Evolutionary conservation across 1,140 invertebrate species (phyloP).

Genomic region (Ceratina australensis): DNA sequence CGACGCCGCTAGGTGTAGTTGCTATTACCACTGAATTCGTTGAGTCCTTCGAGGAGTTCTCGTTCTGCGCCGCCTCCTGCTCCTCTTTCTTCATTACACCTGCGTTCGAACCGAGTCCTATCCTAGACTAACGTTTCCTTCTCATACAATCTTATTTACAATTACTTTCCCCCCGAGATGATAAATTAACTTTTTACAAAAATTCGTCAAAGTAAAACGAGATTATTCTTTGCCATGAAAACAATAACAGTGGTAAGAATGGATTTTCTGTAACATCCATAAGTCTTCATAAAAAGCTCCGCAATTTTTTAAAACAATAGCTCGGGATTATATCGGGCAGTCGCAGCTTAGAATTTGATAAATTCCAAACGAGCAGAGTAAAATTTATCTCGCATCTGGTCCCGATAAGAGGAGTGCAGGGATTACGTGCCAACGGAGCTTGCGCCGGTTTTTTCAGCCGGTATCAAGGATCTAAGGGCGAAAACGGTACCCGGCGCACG

Average conservation of each 20-base stretch:
- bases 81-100: conserved; percentile 66
- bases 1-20: conserved; percentile 55
- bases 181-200: no score
- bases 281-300: no score
- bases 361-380: background rate
- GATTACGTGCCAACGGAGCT: conserved; percentile 8
- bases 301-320: background rate
- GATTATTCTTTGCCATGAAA: no score
- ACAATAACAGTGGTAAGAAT: no score
- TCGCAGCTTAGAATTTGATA: background rate
- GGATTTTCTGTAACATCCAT: no score
- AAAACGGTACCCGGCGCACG: background rate
- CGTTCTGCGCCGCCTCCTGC: conserved; percentile 76
- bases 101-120: background rate
- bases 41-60: conserved; percentile 59
- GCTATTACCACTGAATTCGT: conserved; percentile 45
- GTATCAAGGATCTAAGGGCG: conserved; percentile 1
- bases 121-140: no score
- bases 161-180: no score
- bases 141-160: no score
- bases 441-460: background rate
- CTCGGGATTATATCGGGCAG: background rate
- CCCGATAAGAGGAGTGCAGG: background rate
- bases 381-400: conserved; percentile 3
- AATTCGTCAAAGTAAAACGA: no score